Evolutionary conservation across 2,113 vertebrate genomes (phyloP).

Genomic region (Willisornis vidua): DNA sequence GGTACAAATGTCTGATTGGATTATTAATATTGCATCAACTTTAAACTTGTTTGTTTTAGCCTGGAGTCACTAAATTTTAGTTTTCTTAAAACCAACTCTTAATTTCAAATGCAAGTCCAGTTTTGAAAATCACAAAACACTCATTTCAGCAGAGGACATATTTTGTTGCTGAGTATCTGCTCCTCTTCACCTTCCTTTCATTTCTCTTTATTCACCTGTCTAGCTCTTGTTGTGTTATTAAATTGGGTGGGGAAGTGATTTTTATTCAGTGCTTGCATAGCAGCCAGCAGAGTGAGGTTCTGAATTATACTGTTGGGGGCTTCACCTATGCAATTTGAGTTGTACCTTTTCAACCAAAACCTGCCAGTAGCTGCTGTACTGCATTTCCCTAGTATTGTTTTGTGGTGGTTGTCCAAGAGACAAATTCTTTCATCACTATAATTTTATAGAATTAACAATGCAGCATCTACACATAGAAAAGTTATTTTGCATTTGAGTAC

Average conservation of each 20-base stretch:
- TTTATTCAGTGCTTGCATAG: neutral
- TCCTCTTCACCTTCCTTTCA: neutral
- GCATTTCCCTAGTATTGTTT: neutral
- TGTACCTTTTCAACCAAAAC: neutral
- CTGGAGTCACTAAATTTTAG: conserved; percentile 22
- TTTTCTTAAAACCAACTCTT: conserved; percentile 10
- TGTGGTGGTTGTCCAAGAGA: neutral
- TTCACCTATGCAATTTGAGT: neutral
- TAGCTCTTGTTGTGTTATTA: neutral
- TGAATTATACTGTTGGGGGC: neutral
- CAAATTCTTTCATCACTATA: neutral
- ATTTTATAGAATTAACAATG: neutral
- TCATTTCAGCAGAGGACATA: neutral
- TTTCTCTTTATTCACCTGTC: neutral
- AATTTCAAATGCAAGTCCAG: neutral
- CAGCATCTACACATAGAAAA: neutral
- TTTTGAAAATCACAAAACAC: neutral
- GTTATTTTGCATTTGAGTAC: neutral
- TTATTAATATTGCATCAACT: conserved; percentile 73
- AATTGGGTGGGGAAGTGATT: neutral
- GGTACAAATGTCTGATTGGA: conserved; percentile 58
- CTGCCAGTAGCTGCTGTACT: neutral
- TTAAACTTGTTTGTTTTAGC: conserved; percentile 54
- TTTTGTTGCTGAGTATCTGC: neutral
- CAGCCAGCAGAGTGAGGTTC: neutral